Evolutionary conservation across 2,888 invertebrate genomes (phyloP), one percentile per base, ranked within the genome.

Genomic region (Zaprionus bogoriensis): DNA sequence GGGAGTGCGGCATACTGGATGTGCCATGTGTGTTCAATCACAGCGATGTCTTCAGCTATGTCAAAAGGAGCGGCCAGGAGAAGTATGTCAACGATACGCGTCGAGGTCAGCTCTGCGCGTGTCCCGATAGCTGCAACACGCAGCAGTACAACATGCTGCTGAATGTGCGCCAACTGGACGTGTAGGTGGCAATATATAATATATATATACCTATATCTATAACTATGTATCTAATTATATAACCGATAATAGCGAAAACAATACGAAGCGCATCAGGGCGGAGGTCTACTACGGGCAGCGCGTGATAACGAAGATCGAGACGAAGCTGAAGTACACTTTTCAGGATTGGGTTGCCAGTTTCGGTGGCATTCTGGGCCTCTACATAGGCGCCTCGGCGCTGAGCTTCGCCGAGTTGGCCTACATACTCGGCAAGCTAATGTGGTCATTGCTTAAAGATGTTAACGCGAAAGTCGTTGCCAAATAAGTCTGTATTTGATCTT

Each of bases 361-460:
- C 74, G 92, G 92, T 4, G 91, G 92, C 12, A 89, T 92, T 50
- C 84, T 91, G 7, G 91, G 91, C 10, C 85, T 92, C 4, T 92
- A 89, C 59, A 59, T 92, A 19, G 92, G 92, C 0, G 91, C 90
- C 7, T 92, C 92, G 3, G 69, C 91, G 3, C 66, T 92, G 25
- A 92, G 91, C 77, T 86, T 89, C 19, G 77, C 82, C 1, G 92
- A 92, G 60, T 39, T 92, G 1, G 23, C 86, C 10, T 89, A 91
- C 66, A 87, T 74, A 10, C 7, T 81, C 2, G 42, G 45, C 3
- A 69, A 75, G 17, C 38, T 82, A 5, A 1, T 84, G 12, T 62
- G 70, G 57, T 50, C 53, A 0, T 39, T 72, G 4, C 6, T 76
- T 0, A 66, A 46, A 6, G 67, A 75, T 38, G 45, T 9, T 1